A percentile compares a stretch with the other conserved stretches of the same genome.
Evolutionary conservation across 2,797 vertebrate species (phyloP).

Genomic region (Rhinogobio ventralis): DNA sequence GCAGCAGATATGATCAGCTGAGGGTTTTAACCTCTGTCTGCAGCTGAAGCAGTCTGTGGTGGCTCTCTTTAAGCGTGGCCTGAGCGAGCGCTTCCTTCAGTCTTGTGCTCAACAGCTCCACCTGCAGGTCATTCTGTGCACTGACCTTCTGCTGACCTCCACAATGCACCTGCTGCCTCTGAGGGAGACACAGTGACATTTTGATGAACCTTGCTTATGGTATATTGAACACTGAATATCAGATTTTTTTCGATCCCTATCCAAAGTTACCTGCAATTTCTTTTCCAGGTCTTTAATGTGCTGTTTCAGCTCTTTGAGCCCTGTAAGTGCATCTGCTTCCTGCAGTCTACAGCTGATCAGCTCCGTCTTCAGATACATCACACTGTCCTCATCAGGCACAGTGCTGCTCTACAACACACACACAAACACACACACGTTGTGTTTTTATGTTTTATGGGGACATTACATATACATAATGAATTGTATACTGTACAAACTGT

Average conservation of each 20-base stretch:
- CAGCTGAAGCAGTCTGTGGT: slow-evolving; percentile 46
- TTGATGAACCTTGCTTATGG: background rate
- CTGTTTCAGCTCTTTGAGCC: slow-evolving; percentile 22
- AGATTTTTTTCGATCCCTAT: background rate
- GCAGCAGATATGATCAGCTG: slow-evolving; percentile 4
- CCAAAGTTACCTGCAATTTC: slow-evolving; percentile 38
- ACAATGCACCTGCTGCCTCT: slow-evolving; percentile 20
- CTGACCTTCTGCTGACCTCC: slow-evolving; percentile 28
- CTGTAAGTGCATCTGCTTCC: slow-evolving; percentile 41
- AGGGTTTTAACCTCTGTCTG: slow-evolving; percentile 49
- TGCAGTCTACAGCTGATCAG: slow-evolving; percentile 37
- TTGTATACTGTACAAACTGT: too few relatives aligned
- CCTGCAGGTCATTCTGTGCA: slow-evolving; percentile 26
- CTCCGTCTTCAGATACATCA: slow-evolving; percentile 33
- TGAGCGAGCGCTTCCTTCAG: slow-evolving; percentile 27
- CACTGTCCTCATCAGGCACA: slow-evolving; percentile 25
- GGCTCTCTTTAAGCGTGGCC: background rate
- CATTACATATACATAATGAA: too few relatives aligned
- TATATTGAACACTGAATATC: background rate
- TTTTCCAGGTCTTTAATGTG: slow-evolving; percentile 36
- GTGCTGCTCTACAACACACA: slow-evolving; percentile 40
- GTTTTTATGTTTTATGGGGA: too few relatives aligned
- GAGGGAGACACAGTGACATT: background rate
- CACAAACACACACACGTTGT: slow-evolving; percentile 5
- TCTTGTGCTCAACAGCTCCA: slow-evolving; percentile 37